Base-by-base conservation (phyloP, 2,113 vertebrate genomes). In the Connochaetes taurinus region DNA sequence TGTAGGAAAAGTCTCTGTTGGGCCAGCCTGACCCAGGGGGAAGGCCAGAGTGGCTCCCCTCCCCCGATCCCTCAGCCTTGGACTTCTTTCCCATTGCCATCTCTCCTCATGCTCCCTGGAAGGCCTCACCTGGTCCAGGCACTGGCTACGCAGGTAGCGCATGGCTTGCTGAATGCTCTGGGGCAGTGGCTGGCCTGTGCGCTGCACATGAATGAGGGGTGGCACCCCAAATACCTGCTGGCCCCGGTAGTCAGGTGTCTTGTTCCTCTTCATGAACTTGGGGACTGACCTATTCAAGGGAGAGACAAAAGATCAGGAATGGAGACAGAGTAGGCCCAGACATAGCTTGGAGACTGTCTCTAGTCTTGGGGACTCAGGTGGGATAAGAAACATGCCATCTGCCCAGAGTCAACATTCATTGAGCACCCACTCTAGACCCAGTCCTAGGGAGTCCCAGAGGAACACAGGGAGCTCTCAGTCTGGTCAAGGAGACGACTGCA, bases 151-250 rank as follows among this genome's bases (percentile, higher is more conserved):
- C 36, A 99, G 83, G 97, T 99, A 99, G 87, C 99, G 99, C 99
- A 99, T 99, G 9, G 99, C 99, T 96, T 99, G 99, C 98, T 99
- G 99, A 95, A 99, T 99, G 98, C 99, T 99, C 98, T 99, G 99
- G 0, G 99, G 99, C 62, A 99, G 98, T 0, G 99, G 99, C 97
- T 99, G 99, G 29, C 99, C 99, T 0, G 98, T 99, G 90, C 99
- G 98, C 98, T 99, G 99, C 90, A 99, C 99, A 0, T 99, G 99
- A 86, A 99, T 47, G 0, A 99, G 98, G 5, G 98, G 99, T 0
- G 99, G 99, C 94, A 99, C 99, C 21, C 99, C 99, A 36, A 99
- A 99, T 25, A 99, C 99, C 0, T 98, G 98, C 93, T 99, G 99
- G 97, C 99, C 99, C 92, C 97, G 98, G 98, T 99, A 99, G 98